Evolutionary conservation across 2,888 invertebrate species (phyloP).

Genomic region (Tipula vernalis): DNA sequence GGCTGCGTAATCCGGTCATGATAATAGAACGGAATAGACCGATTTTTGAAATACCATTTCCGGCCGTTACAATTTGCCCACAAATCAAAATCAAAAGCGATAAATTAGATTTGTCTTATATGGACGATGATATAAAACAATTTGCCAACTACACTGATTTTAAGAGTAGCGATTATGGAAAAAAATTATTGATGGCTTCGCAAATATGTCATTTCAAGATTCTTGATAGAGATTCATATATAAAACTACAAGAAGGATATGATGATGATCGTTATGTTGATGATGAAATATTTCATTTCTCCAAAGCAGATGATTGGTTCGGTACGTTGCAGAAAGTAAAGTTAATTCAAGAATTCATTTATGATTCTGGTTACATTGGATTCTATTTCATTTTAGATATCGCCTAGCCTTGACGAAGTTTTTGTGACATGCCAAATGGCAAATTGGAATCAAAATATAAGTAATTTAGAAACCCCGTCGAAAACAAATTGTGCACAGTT

Average conservation of each 20-base stretch:
- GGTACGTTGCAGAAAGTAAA: background rate
- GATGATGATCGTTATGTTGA: background rate
- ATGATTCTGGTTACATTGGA: background rate
- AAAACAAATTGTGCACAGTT: background rate
- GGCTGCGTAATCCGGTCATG: slow-evolving; percentile 30
- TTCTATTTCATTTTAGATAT: background rate
- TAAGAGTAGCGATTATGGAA: background rate
- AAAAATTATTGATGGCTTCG: background rate
- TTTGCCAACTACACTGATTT: background rate
- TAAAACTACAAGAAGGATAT: background rate
- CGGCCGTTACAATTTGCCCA: slow-evolving; percentile 17
- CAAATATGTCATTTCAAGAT: background rate
- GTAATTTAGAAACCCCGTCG: background rate
- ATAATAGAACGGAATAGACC: slow-evolving; percentile 15
- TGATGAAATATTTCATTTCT: too few species aligned
- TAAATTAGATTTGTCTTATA: slow-evolving; percentile 23
- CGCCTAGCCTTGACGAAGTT: background rate
- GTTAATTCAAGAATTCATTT: background rate
- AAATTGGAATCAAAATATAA: background rate
- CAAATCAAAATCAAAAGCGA: slow-evolving; percentile 31
- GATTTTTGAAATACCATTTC: slow-evolving; percentile 30
- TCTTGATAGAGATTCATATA: background rate
- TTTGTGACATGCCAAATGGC: background rate
- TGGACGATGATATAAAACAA: background rate
- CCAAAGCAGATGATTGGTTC: background rate